These are phyloP conservation scores for Tupaia chinensis DNA, from an alignment of 2,113 vertebrate genomes.

Conservation along the genomic window DNA sequence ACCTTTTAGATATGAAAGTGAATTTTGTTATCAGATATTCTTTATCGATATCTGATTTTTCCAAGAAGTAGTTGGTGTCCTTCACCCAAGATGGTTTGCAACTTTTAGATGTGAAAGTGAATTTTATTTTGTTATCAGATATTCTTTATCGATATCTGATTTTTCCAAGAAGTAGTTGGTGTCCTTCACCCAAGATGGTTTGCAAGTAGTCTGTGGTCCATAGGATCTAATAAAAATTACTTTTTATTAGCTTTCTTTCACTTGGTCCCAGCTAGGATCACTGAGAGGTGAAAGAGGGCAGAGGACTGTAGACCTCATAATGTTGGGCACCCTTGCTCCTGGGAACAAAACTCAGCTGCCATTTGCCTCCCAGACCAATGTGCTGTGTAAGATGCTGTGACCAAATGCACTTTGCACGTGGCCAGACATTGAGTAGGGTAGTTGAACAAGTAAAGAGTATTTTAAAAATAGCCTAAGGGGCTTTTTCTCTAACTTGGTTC, in stretches of 20 bases:
- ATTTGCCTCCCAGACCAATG: not conserved
- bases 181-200: constrained; percentile 39
- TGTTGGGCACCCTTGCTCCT: not conserved
- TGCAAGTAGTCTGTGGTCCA: not conserved
- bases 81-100: constrained; percentile 35
- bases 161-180: constrained; percentile 27
- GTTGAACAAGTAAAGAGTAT: not conserved
- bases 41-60: constrained; percentile 9
- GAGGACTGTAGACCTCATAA: not conserved
- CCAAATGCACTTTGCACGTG: not conserved
- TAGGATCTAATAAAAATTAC: constrained; percentile 41
- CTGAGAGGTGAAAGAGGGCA: not conserved
- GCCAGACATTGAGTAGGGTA: not conserved
- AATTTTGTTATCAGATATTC: not conserved
- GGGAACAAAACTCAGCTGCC: not conserved
- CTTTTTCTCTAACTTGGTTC: not conserved
- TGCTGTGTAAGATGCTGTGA: not conserved
- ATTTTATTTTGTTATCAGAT: constrained; percentile 34
- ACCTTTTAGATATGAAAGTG: constrained; percentile 10
- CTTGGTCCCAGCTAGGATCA: not conserved
- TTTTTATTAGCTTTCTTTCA: constrained; percentile 30
- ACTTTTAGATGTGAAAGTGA: not conserved
- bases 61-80: not conserved
- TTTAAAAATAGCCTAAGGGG: constrained; percentile 14
- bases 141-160: not conserved